Evolutionary conservation across 2,113 vertebrate species (phyloP).

Genomic region (Paraplagusia blochii): DNA sequence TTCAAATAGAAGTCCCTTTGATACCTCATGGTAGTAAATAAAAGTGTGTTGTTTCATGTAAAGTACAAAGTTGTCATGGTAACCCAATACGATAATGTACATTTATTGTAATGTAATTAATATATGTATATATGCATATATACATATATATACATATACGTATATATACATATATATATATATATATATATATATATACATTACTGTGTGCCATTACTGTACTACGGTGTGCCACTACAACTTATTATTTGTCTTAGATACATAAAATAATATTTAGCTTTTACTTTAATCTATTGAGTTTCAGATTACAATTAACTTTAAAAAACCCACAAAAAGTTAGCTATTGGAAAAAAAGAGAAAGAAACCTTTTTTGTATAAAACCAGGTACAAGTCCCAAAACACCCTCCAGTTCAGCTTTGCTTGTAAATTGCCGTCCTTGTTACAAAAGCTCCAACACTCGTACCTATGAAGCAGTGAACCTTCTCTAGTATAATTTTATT

Average conservation of each 20-base stretch:
- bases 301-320: neutral
- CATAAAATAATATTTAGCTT: constrained; percentile 1
- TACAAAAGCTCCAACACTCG: constrained; percentile 25
- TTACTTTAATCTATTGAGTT: neutral
- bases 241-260: neutral
- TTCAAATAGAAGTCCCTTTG: too few species aligned
- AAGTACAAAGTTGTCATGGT: too few species aligned
- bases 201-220: too few species aligned
- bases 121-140: too few species aligned
- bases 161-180: too few species aligned
- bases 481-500: constrained; percentile 12
- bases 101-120: too few species aligned
- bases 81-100: too few species aligned
- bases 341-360: neutral
- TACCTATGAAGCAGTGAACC: constrained; percentile 21
- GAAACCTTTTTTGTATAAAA: neutral
- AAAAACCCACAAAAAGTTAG: neutral
- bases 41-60: too few species aligned
- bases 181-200: too few species aligned
- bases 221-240: too few species aligned
- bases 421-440: constrained; percentile 16
- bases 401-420: constrained; percentile 4
- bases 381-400: constrained; percentile 2
- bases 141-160: too few species aligned
- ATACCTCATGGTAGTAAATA: too few species aligned